Percentiles rank a stretch among this genome's conserved stretches.
These are phyloP conservation scores for Thera britannica DNA, from an alignment of 2,888 invertebrate species.

Conservation along the genomic window DNA sequence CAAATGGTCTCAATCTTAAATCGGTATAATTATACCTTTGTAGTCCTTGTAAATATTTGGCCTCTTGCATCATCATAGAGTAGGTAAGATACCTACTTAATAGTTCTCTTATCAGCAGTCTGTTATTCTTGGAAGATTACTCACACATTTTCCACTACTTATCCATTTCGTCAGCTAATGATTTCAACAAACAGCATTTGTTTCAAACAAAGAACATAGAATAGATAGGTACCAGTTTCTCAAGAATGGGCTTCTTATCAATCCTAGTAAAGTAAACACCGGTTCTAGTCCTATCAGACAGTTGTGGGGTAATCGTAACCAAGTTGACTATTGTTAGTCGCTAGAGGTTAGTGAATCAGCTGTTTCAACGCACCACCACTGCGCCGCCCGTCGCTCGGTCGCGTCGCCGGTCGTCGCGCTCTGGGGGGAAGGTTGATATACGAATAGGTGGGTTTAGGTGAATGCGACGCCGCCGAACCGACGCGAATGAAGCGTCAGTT, in stretches of 20 bases:
- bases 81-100: slow-evolving; percentile 11
- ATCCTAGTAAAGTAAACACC: slow-evolving; percentile 1
- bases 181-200: slow-evolving; percentile 29
- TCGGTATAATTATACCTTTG: too few species aligned
- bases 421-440: slow-evolving; percentile 53
- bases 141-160: slow-evolving; percentile 36
- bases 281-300: not conserved
- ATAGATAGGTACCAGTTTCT: not conserved
- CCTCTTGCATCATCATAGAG: slow-evolving; percentile 42
- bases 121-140: slow-evolving; percentile 36
- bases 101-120: slow-evolving; percentile 37
- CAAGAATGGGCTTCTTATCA: slow-evolving; percentile 4
- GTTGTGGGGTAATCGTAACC: slow-evolving; percentile 15
- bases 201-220: slow-evolving; percentile 14
- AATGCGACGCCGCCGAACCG: slow-evolving; percentile 40
- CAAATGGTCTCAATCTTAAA: too few species aligned
- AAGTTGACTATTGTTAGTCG: slow-evolving; percentile 27
- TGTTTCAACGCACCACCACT: slow-evolving; percentile 53
- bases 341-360: slow-evolving; percentile 65
- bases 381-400: too few species aligned
- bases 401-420: not conserved
- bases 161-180: slow-evolving; percentile 28
- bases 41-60: slow-evolving; percentile 37
- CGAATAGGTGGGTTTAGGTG: slow-evolving; percentile 45
- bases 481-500: slow-evolving; percentile 38